Percentiles rank a stretch among this genome's conserved stretches.
These are phyloP conservation scores for Oryzias curvinotus DNA, from an alignment of 2,113 vertebrate genomes.

Conservation along the genomic window DNA sequence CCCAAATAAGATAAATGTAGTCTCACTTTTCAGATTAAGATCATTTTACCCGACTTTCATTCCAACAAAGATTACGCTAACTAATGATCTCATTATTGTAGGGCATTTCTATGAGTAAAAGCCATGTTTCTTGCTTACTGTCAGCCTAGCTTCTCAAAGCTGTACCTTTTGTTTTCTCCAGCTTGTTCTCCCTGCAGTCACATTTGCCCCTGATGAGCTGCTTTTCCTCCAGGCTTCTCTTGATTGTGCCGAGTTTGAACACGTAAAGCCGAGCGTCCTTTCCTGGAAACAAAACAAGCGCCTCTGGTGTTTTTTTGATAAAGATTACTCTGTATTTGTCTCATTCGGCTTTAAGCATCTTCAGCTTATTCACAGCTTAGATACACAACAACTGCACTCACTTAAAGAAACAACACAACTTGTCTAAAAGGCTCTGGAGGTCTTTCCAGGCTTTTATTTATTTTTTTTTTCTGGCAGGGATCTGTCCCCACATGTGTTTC, in stretches of 20 bases:
- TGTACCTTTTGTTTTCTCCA: constrained; percentile 97
- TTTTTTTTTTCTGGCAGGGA: too few relatives aligned
- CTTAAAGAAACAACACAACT: too few relatives aligned
- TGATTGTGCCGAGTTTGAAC: constrained; percentile 86
- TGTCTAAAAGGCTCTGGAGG: too few relatives aligned
- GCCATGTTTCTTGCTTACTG: not conserved
- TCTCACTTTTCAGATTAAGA: too few relatives aligned
- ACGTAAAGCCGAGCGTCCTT: constrained; percentile 95
- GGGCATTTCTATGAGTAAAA: not conserved
- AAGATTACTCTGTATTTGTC: constrained; percentile 41
- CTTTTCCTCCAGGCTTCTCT: constrained; percentile 82
- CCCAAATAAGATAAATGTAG: too few relatives aligned
- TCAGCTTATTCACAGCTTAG: constrained; percentile 38
- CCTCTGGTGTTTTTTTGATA: constrained; percentile 20
- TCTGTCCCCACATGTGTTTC: constrained; percentile 46
- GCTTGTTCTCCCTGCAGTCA: constrained; percentile 94
- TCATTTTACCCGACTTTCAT: too few relatives aligned
- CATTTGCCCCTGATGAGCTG: constrained; percentile 83
- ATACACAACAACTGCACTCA: too few relatives aligned
- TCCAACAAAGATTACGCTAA: too few relatives aligned
- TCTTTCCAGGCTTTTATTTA: not conserved
- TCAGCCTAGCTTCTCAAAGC: not conserved
- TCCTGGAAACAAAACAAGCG: constrained; percentile 73
- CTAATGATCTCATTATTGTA: too few relatives aligned
- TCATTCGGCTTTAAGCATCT: constrained; percentile 30